Base-by-base conservation (phyloP, 1,140 invertebrate species). In the Solenopsis fugax region DNA sequence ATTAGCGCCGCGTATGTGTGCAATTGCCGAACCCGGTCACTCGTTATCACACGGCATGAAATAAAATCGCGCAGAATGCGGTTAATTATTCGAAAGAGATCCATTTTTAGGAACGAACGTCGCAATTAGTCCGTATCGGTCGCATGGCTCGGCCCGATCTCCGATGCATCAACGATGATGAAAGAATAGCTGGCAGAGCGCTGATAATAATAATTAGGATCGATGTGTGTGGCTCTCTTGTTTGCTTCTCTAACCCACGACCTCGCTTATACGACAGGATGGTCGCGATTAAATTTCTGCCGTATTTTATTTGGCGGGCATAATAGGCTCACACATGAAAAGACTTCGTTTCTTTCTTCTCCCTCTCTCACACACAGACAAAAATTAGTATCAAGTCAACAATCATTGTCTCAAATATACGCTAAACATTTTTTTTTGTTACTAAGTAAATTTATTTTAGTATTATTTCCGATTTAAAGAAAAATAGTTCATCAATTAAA, bases 161-260 rank as follows among this genome's bases (percentile, higher is more conserved):
- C 34, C 77, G 78, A 90, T 90, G 87, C 41, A 90, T 85, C 89
- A 71, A 29, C 45, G 48, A 41, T 90, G 87, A 90, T 90, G 76
- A 88, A 90, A 88, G 87, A 90, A 88, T 85, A 48, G 69, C 86
- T 81, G 85, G 81, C 60, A 60, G 52, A 89, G 52, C 81, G 69
- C 69, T 82, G 89, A 91, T 91, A 91, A 76, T 78, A 85, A 88
- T 91, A 88, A 91, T 91, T 91, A 84, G 89, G 86, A 87, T 85
- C 90, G 81, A 87, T 85, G 90, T 67, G 90, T 71, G 88, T 78
- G 71, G 69, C 45, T 73, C 64, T 85, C 64, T 85, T 86, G 88
- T 91, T 91, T 91, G 90, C 84, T 88, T 91, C 87, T 91, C 18
- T 89, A 91, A 88, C 88, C 88, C 86, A 37, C 80, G 84, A 85